Percentiles rank a stretch among this genome's conserved stretches.
phyloP scores from a whole-genome alignment of 2,888 invertebrate genomes.

The Drosophila cognata region DNA sequence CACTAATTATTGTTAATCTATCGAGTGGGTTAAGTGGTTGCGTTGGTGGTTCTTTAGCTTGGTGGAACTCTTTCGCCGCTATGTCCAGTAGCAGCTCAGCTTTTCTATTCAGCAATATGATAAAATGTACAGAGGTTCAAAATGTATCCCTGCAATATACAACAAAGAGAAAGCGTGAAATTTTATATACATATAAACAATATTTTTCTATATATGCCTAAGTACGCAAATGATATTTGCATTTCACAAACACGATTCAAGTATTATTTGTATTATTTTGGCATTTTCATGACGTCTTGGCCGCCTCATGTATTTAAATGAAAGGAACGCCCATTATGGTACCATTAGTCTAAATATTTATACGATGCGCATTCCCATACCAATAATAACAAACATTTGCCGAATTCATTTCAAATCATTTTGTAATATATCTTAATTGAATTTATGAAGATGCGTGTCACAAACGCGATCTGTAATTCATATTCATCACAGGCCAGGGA shows the following conservation, averaged over 20 bases:
- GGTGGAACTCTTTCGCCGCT: constrained; percentile 15
- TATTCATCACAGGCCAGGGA: constrained; percentile 11
- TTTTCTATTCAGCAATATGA: constrained; percentile 35
- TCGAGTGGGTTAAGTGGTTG: constrained; percentile 9
- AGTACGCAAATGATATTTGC: background rate
- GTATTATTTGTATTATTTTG: background rate
- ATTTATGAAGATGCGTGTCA: constrained; percentile 8
- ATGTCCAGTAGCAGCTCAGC: constrained; percentile 45
- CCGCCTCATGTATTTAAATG: constrained; percentile 29
- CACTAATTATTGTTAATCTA: background rate
- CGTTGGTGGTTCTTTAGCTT: constrained; percentile 8
- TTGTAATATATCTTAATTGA: constrained; percentile 42
- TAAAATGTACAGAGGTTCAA: constrained; percentile 53
- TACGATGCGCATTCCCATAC: constrained; percentile 22
- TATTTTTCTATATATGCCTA: background rate
- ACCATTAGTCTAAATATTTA: constrained; percentile 66
- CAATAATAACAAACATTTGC: constrained; percentile 59
- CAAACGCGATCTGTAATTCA: constrained; percentile 21
- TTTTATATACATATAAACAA: background rate
- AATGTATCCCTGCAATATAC: constrained; percentile 56
- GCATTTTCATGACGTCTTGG: constrained; percentile 54
- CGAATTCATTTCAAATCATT: constrained; percentile 18
- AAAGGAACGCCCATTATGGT: constrained; percentile 37
- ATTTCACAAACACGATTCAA: constrained; percentile 1
- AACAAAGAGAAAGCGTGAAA: background rate